These are phyloP conservation scores for Acanthochromis polyacanthus DNA, from an alignment of 2,113 vertebrate genomes.

Conservation along the genomic window DNA sequence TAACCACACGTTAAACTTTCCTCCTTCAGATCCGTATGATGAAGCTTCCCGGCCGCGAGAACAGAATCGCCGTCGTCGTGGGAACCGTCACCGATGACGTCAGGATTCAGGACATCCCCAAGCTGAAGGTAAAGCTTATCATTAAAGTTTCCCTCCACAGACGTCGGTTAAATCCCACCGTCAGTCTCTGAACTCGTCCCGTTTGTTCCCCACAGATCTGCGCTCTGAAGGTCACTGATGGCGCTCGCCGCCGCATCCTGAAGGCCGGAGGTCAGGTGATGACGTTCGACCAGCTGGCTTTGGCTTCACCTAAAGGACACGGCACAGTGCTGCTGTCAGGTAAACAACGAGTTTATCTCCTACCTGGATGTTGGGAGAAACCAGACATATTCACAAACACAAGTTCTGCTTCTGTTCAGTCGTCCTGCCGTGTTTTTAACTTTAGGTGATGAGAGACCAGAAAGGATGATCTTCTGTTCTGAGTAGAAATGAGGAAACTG, in stretches of 20 bases:
- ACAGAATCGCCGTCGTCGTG: slow-evolving; percentile 90
- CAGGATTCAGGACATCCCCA: slow-evolving; percentile 91
- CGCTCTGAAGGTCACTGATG: slow-evolving; percentile 87
- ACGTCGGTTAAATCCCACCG: too few species aligned
- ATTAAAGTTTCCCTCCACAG: background rate
- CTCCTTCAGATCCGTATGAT: slow-evolving; percentile 89
- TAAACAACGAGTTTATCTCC: slow-evolving; percentile 56
- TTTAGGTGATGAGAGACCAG: too few species aligned
- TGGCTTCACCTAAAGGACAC: slow-evolving; percentile 90
- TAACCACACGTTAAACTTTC: background rate
- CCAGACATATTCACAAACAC: too few species aligned
- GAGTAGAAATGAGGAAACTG: too few species aligned
- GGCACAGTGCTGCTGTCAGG: slow-evolving; percentile 93
- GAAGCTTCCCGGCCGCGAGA: slow-evolving; percentile 89
- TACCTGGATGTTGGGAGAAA: background rate
- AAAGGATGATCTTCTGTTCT: too few species aligned
- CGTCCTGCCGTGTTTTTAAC: too few species aligned
- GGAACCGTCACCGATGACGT: slow-evolving; percentile 92
- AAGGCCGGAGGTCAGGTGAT: slow-evolving; percentile 91
- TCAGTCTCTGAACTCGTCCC: background rate
- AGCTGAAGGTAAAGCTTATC: slow-evolving; percentile 87
- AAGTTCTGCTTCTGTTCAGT: background rate
- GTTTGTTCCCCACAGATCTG: slow-evolving; percentile 84
- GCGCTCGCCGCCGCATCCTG: slow-evolving; percentile 89
- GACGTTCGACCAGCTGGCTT: slow-evolving; percentile 94